Conservation (phyloP, 2,888 invertebrate species). For the Leptinotarsa juncta region DNA sequence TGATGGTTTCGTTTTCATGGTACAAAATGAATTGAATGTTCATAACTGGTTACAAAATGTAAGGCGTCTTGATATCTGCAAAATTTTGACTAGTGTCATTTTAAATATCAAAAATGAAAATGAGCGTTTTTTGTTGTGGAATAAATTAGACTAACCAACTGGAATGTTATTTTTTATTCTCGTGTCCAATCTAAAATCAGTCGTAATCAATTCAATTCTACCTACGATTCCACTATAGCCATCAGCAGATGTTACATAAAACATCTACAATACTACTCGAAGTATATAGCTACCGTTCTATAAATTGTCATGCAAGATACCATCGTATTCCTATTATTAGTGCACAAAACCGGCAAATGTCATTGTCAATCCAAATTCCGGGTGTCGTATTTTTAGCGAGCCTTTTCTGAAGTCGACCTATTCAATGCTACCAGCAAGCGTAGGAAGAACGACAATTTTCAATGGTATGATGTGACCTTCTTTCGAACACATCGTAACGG, state of each 20-base stretch:
- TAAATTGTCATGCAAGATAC: conserved; percentile 2
- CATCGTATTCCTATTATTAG: conserved; percentile 1
- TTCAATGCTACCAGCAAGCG: conserved; percentile 14
- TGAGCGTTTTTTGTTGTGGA: too few species aligned
- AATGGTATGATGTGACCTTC: conserved; percentile 25
- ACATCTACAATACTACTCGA: not conserved
- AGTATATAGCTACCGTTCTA: conserved; percentile 6
- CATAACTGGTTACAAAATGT: too few species aligned
- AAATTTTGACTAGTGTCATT: too few species aligned
- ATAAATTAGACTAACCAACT: too few species aligned
- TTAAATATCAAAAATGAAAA: too few species aligned
- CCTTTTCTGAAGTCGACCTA: conserved; percentile 13
- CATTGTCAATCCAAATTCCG: conserved; percentile 19
- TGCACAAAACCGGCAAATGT: conserved; percentile 5
- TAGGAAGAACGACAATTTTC: conserved; percentile 26
- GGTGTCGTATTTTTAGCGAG: conserved; percentile 14
- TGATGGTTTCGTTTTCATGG: too few species aligned
- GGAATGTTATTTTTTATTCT: too few species aligned
- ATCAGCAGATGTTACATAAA: not conserved
- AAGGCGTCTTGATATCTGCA: too few species aligned
- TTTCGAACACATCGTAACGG: conserved; percentile 4
- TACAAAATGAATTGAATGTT: too few species aligned
- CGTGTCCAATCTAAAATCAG: too few species aligned
- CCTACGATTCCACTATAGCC: not conserved
- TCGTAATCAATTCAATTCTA: not conserved